phyloP scores from a whole-genome alignment of 2,113 vertebrate genomes.

The Seriola dumerili region DNA sequence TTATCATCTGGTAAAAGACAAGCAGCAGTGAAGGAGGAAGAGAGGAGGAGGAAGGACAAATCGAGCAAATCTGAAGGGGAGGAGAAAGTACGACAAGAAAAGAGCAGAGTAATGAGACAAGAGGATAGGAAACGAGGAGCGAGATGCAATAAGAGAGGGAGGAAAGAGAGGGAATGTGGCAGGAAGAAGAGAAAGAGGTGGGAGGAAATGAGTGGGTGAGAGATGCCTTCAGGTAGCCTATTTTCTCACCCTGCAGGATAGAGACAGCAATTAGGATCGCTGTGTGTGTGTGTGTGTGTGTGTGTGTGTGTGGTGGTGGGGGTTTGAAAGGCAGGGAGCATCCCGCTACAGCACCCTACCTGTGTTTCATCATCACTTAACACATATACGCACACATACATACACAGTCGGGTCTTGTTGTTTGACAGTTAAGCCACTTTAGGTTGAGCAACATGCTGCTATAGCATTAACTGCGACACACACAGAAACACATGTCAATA shows the following conservation, averaged over 20 bases:
- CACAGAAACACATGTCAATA: not conserved
- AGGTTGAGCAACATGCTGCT: constrained; percentile 30
- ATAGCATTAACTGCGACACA: not conserved
- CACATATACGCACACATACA: constrained; percentile 31
- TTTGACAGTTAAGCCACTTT: constrained; percentile 30
- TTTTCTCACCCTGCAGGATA: constrained; percentile 72
- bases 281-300: constrained; percentile 39
- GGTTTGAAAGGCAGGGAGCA: constrained; percentile 44
- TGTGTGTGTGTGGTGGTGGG: constrained; percentile 1
- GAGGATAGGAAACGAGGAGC: constrained; percentile 19
- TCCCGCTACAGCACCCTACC: constrained; percentile 26
- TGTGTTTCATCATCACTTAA: constrained; percentile 63
- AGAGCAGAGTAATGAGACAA: constrained; percentile 23
- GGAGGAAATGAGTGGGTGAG: constrained; percentile 56
- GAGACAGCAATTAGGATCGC: constrained; percentile 72
- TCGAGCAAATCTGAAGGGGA: not conserved
- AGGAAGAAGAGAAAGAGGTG: constrained; percentile 12
- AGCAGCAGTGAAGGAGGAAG: not conserved
- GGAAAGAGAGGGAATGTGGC: constrained; percentile 1
- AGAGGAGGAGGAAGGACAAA: not conserved
- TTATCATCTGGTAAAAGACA: not conserved
- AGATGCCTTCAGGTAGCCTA: constrained; percentile 68
- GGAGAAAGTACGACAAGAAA: not conserved
- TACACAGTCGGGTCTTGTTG: constrained; percentile 25
- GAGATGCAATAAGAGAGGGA: constrained; percentile 7